These are phyloP conservation scores for Catharus ustulatus DNA, from an alignment of 2,797 vertebrate genomes.

Conservation along the genomic window DNA sequence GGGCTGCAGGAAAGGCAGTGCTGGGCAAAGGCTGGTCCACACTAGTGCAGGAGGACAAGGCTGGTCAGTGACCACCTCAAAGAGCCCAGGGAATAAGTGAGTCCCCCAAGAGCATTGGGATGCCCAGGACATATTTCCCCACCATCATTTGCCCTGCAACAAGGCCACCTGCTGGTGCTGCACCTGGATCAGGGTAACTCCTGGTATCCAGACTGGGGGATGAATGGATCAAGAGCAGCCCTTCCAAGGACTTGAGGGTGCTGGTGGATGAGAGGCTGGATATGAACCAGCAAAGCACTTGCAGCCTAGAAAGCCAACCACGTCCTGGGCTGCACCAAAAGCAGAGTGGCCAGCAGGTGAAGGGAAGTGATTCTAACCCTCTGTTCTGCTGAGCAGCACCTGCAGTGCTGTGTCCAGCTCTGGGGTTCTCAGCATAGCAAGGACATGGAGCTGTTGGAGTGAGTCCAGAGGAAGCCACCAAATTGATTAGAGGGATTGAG, in stretches of 20 bases:
- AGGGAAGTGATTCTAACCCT: background rate
- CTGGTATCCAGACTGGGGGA: background rate
- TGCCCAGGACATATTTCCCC: background rate
- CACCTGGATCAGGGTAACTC: no score
- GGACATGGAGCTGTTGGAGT: background rate
- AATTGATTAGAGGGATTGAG: background rate
- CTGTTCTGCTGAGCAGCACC: background rate
- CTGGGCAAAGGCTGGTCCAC: fast-evolving
- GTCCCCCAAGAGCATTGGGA: background rate
- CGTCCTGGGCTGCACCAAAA: background rate
- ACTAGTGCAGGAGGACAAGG: background rate
- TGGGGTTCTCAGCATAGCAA: background rate
- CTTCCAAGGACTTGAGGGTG: background rate
- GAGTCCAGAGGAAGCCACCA: background rate
- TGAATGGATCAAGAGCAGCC: fast-evolving
- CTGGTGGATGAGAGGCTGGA: background rate
- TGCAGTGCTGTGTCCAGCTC: background rate
- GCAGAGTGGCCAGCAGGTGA: background rate
- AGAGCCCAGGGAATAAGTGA: background rate
- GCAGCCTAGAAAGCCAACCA: background rate
- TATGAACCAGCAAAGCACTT: background rate
- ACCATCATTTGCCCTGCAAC: background rate
- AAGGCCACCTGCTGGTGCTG: background rate
- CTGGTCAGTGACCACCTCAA: background rate
- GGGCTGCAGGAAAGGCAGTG: background rate